Evolutionary conservation across 2,113 vertebrate genomes (phyloP).

Genomic region (Chrysochloris asiatica): DNA sequence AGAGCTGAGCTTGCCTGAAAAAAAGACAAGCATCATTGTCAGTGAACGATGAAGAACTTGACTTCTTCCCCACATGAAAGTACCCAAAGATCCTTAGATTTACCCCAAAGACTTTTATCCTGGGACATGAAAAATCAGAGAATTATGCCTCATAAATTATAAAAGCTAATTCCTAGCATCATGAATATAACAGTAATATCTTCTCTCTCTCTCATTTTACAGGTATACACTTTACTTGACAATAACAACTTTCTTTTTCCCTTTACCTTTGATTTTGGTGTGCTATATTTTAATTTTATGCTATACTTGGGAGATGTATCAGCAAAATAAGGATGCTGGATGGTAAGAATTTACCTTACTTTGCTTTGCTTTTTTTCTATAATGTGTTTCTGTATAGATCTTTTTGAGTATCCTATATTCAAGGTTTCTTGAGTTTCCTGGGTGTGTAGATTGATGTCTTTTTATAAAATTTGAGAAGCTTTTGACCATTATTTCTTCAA

Average conservation of each 20-base stretch:
- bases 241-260: constrained; percentile 83
- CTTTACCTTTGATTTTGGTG: constrained; percentile 80
- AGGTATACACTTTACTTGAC: constrained; percentile 83
- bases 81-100: not conserved
- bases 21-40: not conserved
- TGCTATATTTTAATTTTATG: constrained; percentile 84
- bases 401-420: not conserved
- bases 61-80: not conserved
- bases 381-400: not conserved
- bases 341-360: constrained; percentile 69
- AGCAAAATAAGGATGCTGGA: constrained; percentile 82
- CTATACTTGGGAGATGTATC: constrained; percentile 79
- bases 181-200: not conserved
- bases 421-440: not conserved
- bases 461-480: not conserved
- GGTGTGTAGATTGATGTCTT: not conserved
- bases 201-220: constrained; percentile 55
- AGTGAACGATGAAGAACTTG: not conserved
- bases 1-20: not conserved
- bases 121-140: not conserved
- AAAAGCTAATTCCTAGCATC: not conserved
- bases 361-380: constrained; percentile 29
- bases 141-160: not conserved
- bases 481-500: not conserved
- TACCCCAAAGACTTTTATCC: not conserved